Evolutionary conservation across 2,797 vertebrate genomes (phyloP), one percentile per base, ranked within the genome.

Genomic region (Rachycentron canadum): DNA sequence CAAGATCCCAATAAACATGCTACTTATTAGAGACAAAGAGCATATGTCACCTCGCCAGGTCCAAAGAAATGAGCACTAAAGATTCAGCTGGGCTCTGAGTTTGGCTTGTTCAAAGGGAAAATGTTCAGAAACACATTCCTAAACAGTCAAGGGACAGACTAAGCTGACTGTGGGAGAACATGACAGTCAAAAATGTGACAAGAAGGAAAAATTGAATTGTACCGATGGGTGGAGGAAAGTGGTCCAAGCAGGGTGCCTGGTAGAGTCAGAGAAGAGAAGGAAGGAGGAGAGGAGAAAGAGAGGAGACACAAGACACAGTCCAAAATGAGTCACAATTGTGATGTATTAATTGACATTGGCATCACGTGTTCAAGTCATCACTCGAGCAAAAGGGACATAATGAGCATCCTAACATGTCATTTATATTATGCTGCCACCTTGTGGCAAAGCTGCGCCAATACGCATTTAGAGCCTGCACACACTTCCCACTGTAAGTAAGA

Each of bases 1-100:
- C 68, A 85, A 55, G 61, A 45, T 63, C 34, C 53, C 34, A 69
- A 69, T 74, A 90, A 86, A 89, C 70, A 75, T 90, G 83, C 85
- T 84, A 65, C 82, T 81, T 91, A 91, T 81, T 73, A 89, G 59
- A 79, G 78, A 82, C 64, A 82, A 84, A 90, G 63, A 58, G 77
- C 53, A 79, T 59, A 78, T 79, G 84, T 62, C 59, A 78, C 49
- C 62, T 57, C 2, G 17, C 60, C 68, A 85, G 76, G 71, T 75
- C 69, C 61, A 76, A 59, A 83, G 53, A 76, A 80, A 66, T 76
- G 36, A 79, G 80, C 25, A 63, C 66, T 78, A 73, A 86, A 86
- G 55, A 60, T 83, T 73, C 78, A 85, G 86, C 77, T 87, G 89
- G 84, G 84, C 86, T 83, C 81, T 66, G 72, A 28, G 65, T 74